Evolutionary conservation across 2,888 invertebrate genomes (phyloP), one percentile per base, ranked within the genome.

Genomic region (Lacanobia wlatinum): DNA sequence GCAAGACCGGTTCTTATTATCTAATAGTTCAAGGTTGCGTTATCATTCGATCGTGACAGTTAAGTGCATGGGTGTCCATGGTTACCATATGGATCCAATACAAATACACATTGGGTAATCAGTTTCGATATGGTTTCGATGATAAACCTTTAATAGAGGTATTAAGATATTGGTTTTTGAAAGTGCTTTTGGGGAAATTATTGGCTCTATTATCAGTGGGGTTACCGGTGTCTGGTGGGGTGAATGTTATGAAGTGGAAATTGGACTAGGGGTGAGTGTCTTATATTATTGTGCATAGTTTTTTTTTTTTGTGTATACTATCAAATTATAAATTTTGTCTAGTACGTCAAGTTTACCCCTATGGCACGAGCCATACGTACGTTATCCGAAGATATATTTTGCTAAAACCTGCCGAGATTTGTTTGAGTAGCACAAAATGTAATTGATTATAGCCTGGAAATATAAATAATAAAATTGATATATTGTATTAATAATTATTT

Each of bases 61-160:
- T 55, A 28, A 50, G 67, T 73, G 63, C 59, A 80, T 70, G 65
- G 46, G 70, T 73, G 74, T 9, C 48, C 64, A 78, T 63, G 63
- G 78, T 84, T 52, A 70, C 84, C 84, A 84, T 84, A 84, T 86
- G 84, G 84, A 73, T 53, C 58, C 53, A 63, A 58, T 69, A 53
- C 38, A 73, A 82, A 80, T 76, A 82, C 40, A 28, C n/a, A 52
- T 53, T 60, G 2, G 18, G 59, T 62, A 43, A 69, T 62, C 60
- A 50, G 63, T 58, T n/a, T 12, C 28, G 46, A 40, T 48, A 23
- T 56, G 46, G 63, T 58, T n/a, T 12, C 28, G 46, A 40, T 48
- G 34, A 58, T 55, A 73, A 65, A 18, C 64, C n/a, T 52, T 76
- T 48, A 63, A 46, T 63, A 76, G 34, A 28, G 23, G 12, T 55